Conservation (phyloP, 2,888 invertebrate genomes). For the Acronicta aceris region DNA sequence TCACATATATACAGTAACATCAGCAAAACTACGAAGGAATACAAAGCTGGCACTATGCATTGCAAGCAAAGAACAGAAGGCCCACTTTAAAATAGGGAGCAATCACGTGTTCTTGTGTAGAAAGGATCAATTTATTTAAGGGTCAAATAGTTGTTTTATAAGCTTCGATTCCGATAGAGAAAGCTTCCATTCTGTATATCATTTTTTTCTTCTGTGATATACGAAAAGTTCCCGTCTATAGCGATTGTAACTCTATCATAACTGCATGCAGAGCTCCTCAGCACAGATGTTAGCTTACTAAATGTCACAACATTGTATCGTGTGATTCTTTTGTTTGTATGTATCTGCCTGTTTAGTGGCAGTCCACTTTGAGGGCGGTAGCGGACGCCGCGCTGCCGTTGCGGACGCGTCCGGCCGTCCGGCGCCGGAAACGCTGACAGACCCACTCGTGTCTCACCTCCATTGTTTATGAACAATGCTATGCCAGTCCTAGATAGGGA, state of each 20-base stretch:
- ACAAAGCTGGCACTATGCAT: background rate
- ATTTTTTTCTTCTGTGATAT: no score
- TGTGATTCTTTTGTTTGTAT: slow-evolving; percentile 14
- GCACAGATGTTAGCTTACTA: no score
- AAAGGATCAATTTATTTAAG: background rate
- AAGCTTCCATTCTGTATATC: no score
- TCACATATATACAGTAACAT: slow-evolving; percentile 6
- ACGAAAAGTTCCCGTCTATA: no score
- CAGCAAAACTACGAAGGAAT: slow-evolving; percentile 25
- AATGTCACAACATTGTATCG: no score
- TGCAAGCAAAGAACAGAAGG: slow-evolving; percentile 17
- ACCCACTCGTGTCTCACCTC: slow-evolving; percentile 29
- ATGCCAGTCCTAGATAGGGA: slow-evolving; percentile 12
- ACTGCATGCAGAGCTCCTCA: no score
- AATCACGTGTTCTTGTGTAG: no score
- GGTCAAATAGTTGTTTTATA: background rate
- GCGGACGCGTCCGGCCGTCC: slow-evolving; percentile 36
- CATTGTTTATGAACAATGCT: slow-evolving; percentile 28
- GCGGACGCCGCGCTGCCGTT: slow-evolving; percentile 34
- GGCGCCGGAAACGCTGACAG: slow-evolving; percentile 42
- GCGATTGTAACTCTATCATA: no score
- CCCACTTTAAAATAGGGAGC: slow-evolving; percentile 1
- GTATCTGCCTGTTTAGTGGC: background rate
- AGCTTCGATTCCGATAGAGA: no score
- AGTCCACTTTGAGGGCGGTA: slow-evolving; percentile 8